These are phyloP conservation scores for Columba guinea DNA, from an alignment of 2,797 vertebrate species.

Conservation along the genomic window DNA sequence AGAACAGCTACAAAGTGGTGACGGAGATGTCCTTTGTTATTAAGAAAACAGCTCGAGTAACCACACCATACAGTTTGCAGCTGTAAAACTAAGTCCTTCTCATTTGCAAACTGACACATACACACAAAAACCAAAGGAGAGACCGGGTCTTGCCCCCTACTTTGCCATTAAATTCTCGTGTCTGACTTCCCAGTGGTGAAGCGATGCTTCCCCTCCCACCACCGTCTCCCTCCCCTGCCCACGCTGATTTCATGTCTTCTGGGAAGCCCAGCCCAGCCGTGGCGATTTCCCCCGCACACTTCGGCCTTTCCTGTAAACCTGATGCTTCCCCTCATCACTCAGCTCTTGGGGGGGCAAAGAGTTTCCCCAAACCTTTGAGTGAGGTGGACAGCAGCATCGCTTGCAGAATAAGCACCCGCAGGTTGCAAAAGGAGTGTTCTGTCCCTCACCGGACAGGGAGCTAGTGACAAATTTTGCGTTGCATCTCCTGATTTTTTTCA, in stretches of 20 bases:
- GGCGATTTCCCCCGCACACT: neutral
- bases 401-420: neutral
- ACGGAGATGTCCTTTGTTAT: neutral
- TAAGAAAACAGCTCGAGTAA: neutral
- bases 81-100: neutral
- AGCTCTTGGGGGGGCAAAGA: neutral
- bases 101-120: neutral
- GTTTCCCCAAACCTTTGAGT: neutral
- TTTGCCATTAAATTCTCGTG: neutral
- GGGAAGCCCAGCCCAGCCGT: constrained; percentile 46
- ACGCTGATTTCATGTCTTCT: neutral
- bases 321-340: neutral
- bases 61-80: neutral
- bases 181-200: neutral
- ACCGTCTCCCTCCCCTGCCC: neutral
- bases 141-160: neutral
- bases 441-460: accelerated
- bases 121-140: neutral
- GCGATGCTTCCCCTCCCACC: neutral
- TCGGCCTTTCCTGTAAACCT: constrained; percentile 49
- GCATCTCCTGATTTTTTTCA: accelerated
- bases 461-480: accelerated
- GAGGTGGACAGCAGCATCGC: too few relatives aligned
- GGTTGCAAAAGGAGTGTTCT: neutral
- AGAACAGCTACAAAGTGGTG: neutral